Evolutionary conservation across 2,113 vertebrate genomes (phyloP).

Genomic region (Odobenus rosmarus): DNA sequence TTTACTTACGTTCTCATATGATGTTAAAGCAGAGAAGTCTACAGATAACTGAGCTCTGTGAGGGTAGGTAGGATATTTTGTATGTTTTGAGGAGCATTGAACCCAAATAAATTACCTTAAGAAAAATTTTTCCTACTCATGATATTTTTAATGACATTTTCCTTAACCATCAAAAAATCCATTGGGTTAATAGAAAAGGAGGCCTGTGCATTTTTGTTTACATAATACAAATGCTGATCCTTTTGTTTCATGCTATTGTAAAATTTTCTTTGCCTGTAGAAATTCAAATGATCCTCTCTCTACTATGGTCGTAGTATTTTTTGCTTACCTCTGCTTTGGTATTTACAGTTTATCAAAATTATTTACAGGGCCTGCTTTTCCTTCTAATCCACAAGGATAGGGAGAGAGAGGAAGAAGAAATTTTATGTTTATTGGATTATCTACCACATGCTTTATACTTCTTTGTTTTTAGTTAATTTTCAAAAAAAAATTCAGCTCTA

Average conservation of each 20-base stretch:
- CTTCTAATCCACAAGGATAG: neutral
- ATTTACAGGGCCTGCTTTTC: neutral
- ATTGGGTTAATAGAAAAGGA: neutral
- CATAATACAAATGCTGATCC: neutral
- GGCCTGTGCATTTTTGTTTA: neutral
- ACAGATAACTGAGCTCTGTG: neutral
- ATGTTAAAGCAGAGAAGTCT: neutral
- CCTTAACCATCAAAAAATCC: neutral
- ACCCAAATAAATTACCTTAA: neutral
- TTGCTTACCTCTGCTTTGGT: neutral
- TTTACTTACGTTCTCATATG: neutral
- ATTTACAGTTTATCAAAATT: neutral
- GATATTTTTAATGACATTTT: slow-evolving; percentile 22
- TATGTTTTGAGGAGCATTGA: neutral
- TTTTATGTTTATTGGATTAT: neutral
- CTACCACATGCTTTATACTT: neutral
- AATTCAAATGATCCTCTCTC: neutral
- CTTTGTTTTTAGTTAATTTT: neutral
- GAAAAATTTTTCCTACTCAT: neutral
- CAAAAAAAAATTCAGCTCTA: neutral
- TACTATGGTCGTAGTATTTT: neutral
- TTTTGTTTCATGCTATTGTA: neutral
- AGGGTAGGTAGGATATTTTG: neutral
- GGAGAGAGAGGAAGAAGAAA: neutral
- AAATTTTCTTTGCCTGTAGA: neutral